Base-by-base conservation (phyloP, 2,113 vertebrate genomes). In the Engystomops pustulosus region DNA sequence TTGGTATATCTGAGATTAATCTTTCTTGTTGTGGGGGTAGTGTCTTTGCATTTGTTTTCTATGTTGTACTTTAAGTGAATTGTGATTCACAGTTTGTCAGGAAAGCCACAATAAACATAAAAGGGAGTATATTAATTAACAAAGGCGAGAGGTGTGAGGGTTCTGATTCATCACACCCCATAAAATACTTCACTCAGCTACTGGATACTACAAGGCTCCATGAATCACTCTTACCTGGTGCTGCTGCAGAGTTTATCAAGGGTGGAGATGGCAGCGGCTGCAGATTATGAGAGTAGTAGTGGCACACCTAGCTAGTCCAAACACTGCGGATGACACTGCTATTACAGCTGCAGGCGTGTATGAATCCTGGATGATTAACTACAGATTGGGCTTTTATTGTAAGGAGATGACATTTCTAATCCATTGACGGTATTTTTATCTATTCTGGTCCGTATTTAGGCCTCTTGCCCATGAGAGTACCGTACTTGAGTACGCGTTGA, bases 221-320 rank as follows among this genome's bases (percentile, higher is more conserved):
- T 80, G 62, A 80, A 51, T 80, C 79, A 80, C 17, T 51, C 3
- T 7, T 30, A 6, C 6, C 51, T 34, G 30, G 30, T 49, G n/a
- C 14, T 49, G 23, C 41, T 62, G 53, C 77, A 23, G 32, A 55
- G 47, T 81, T 71, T 82, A 58, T 45, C 69, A 45, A 41, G 34
- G 80, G 80, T 55, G 80, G 47, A 82, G 47, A 3, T 41, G 47
- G 62, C 12, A 53, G 62, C 3, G 65, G 62, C 44, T 34, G 10
- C 60, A 80, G 78, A 45, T 27, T 79, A 58, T 44, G 11, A 20
- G 30, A 79, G 78, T 6, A n/a, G 7, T 47, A 3, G 18, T 45
- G 65, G 7, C 47, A 81, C 79, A 41, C 79, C 79, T 69, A 81
- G 67, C 67, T 71, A 71, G 34, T 71, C 55, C 79, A 81, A 81